Base-by-base conservation (phyloP, 2,113 vertebrate species). In the Arvicanthis niloticus region DNA sequence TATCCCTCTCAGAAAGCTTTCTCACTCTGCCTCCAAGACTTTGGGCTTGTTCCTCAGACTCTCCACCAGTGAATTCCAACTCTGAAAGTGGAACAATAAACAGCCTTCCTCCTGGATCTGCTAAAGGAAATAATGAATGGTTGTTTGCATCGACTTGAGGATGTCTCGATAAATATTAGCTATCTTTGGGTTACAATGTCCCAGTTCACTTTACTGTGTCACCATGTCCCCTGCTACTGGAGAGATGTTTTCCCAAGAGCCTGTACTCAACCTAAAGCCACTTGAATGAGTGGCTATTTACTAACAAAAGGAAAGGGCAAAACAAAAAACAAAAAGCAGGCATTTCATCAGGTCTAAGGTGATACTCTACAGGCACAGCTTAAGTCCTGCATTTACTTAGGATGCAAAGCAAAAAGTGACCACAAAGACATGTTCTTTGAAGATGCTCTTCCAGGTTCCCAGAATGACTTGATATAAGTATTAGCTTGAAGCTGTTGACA, bases 261-360 rank as follows among this genome's bases (percentile, higher is more conserved):
- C 19, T 68, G 6, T 26, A 29, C 62, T 82, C 62, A 58, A 37
- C 51, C 29, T 11, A 84, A n/a, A 53, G 58, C 62, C 24, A 34
- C 62, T 80, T 16, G 60, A 58, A 58, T 48, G 58, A 40, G 53
- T 94, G 91, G 85, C 93, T 91, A 34, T 42, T 93, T 88, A 37
- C 34, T 72, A 67, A 53, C 34, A 12, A 51, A 89, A 88, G 84
- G 62, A 89, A 93, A 90, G 65, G 8, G 24, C 29, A 48, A 93
- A 89, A 91, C 37, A 34, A 95, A 88, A 48, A 67, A 12, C 11
- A 68, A 37, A 68, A 31, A 31, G 2, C 72, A 75, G n/a, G 9
- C 60, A 29, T 80, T 90, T 86, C 40, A 29, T 16, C 31, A 70
- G 65, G 31, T 5, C 29, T 58, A 53, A 15, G 13, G 21, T 65